Percentiles rank a stretch among this genome's conserved stretches.
These are phyloP conservation scores for Porphyrio hochstetteri DNA, from an alignment of 2,113 vertebrate species.

Conservation along the genomic window DNA sequence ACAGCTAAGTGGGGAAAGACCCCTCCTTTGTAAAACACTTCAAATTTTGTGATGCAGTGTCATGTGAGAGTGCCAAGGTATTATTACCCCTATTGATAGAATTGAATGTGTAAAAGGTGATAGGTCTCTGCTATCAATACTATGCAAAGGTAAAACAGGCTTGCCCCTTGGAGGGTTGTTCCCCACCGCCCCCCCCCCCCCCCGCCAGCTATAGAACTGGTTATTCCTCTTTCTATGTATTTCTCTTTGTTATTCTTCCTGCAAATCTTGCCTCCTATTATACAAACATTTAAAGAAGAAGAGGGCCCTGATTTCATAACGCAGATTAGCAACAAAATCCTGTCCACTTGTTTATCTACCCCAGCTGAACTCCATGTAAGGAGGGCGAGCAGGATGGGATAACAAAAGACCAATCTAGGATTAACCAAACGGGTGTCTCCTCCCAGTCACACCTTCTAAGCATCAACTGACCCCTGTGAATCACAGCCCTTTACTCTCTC, in stretches of 20 bases:
- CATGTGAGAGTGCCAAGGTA: not conserved
- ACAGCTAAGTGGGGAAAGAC: not conserved
- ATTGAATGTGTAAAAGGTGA: not conserved
- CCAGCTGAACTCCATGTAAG: not conserved
- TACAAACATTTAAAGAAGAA: not conserved
- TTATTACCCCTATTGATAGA: not conserved
- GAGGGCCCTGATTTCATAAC: not conserved
- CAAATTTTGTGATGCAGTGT: not conserved
- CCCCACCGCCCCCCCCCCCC: no score
- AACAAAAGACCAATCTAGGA: not conserved
- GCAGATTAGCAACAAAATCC: not conserved
- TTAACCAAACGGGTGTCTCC: not conserved
- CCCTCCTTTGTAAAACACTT: not conserved
- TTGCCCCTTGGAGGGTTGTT: not conserved
- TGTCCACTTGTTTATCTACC: not conserved
- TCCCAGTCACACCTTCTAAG: not conserved
- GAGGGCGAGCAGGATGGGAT: not conserved
- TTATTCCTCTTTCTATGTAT: not conserved
- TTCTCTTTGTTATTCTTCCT: conserved; percentile 7
- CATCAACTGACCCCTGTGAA: not conserved
- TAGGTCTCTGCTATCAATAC: not conserved
- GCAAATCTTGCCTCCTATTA: not conserved
- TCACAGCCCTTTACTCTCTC: not conserved
- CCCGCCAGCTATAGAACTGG: not conserved
- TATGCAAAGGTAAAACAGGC: not conserved